These are phyloP conservation scores for Capreolus pygargus DNA, from an alignment of 2,113 vertebrate genomes.

Conservation along the genomic window DNA sequence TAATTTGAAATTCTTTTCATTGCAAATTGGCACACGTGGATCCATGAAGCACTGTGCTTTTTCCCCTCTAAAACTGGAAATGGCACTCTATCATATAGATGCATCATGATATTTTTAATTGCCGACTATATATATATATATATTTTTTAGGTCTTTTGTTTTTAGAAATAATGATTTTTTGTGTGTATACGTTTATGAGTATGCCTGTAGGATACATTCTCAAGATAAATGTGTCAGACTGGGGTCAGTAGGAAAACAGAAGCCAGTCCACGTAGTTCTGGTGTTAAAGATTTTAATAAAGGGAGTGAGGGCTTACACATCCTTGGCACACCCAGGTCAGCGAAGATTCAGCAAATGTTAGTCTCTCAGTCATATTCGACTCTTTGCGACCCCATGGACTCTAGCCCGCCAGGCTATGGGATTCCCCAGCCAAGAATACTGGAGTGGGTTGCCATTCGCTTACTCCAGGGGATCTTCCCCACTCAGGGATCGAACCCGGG, in stretches of 20 bases:
- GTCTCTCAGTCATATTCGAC: not conserved
- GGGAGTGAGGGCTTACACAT: not conserved
- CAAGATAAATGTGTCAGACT: not conserved
- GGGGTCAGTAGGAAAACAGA: not conserved
- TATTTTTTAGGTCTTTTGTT: not conserved
- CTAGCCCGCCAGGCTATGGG: not conserved
- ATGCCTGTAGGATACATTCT: not conserved
- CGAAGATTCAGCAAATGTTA: not conserved
- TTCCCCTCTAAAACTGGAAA: not conserved
- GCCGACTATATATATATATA: not conserved
- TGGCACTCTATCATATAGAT: not conserved
- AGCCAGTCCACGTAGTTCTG: not conserved
- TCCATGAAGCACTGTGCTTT: not conserved
- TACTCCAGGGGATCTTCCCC: not conserved
- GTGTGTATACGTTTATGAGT: not conserved
- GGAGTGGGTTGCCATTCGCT: not conserved
- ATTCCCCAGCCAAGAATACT: not conserved
- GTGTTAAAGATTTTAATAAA: not conserved
- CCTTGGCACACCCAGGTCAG: not conserved
- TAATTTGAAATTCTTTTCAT: not conserved
- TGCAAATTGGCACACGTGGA: not conserved
- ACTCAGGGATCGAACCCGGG: accelerated
- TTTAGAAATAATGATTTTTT: not conserved
- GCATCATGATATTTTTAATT: not conserved
- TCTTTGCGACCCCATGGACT: not conserved